A percentile compares a stretch with the other conserved stretches of the same genome.
Conservation (phyloP, 2,888 invertebrate genomes). For the Ophioninae sp. region DNA sequence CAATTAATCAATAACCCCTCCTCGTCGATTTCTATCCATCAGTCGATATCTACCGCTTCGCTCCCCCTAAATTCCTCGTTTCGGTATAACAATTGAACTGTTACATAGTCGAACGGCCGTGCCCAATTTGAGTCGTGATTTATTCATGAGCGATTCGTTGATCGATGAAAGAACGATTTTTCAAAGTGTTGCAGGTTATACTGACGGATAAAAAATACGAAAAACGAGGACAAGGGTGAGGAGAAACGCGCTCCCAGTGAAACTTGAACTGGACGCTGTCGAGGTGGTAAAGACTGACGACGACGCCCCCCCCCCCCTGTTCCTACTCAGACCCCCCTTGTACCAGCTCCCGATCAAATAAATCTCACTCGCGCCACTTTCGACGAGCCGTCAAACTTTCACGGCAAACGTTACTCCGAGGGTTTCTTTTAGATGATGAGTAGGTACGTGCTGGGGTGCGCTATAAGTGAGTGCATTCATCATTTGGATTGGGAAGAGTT, state of each 20-base stretch:
- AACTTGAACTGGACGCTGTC: neutral
- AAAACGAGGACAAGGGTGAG: constrained; percentile 12
- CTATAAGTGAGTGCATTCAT: neutral
- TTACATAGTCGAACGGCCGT: constrained; percentile 9
- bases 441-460: neutral
- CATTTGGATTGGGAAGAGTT: neutral
- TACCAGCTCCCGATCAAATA: neutral
- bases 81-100: constrained; percentile 33
- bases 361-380: constrained; percentile 12
- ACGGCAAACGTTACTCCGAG: neutral
- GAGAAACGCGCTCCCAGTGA: constrained; percentile 12
- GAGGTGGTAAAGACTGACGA: neutral
- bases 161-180: constrained; percentile 29
- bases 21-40: neutral
- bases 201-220: neutral
- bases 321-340: too few relatives aligned
- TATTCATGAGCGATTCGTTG: constrained; percentile 23
- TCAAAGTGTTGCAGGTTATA: neutral
- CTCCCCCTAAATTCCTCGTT: constrained; percentile 28
- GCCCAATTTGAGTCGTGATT: constrained; percentile 29
- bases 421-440: neutral
- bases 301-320: neutral
- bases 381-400: constrained; percentile 35
- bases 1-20: neutral
- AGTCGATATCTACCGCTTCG: constrained; percentile 26